Conservation (phyloP, 2,888 invertebrate genomes). For the Acleris cristana region DNA sequence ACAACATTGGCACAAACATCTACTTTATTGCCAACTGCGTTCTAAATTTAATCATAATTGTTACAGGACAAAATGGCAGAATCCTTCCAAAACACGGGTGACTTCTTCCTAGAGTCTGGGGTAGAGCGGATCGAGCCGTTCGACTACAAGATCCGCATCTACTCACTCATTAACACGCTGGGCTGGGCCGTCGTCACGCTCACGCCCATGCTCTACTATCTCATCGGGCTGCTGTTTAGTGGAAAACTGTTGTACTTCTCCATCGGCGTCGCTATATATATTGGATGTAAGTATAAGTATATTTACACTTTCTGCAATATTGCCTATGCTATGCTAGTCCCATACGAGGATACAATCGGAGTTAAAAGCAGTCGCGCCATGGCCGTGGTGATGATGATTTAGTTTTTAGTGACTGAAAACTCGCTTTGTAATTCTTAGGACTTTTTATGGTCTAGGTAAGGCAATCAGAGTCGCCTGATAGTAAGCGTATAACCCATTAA, state of each 20-base stretch:
- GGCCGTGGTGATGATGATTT: no score
- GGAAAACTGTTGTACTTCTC: conserved; percentile 89
- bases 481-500: no score
- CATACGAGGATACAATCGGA: no score
- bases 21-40: no score
- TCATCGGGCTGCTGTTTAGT: conserved; percentile 86
- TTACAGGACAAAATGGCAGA: conserved; percentile 89
- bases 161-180: conserved; percentile 88
- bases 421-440: no score
- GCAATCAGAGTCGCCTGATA: no score
- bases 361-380: no score
- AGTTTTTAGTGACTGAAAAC: no score
- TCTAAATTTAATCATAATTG: not conserved
- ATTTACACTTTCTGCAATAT: no score
- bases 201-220: conserved; percentile 88
- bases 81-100: conserved; percentile 89
- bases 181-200: conserved; percentile 88
- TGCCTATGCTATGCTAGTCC: no score
- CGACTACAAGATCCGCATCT: conserved; percentile 83
- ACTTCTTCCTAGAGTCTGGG: conserved; percentile 91
- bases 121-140: conserved; percentile 86
- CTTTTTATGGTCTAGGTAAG: no score
- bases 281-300: conserved; percentile 93
- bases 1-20: no score
- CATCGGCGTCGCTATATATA: conserved; percentile 87